A percentile compares a stretch with the other conserved stretches of the same genome.
These are phyloP conservation scores for Aleiodes leptofemur DNA, from an alignment of 2,888 invertebrate genomes.

Conservation along the genomic window DNA sequence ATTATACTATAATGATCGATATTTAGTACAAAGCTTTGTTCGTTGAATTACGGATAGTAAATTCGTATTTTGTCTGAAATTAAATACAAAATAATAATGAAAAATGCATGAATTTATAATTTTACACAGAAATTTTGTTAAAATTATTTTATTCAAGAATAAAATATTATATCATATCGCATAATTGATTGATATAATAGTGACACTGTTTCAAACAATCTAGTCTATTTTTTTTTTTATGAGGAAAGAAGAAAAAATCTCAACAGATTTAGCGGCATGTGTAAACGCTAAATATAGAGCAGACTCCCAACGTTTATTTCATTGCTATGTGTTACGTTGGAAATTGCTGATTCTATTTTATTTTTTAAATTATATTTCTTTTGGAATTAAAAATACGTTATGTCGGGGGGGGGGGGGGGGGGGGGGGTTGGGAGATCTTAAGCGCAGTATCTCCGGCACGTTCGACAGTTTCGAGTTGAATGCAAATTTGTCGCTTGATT, in stretches of 20 bases:
- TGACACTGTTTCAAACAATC: background rate
- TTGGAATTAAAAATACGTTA: background rate
- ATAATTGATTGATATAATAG: constrained; percentile 41
- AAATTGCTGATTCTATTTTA: constrained; percentile 30
- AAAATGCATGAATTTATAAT: too few relatives aligned
- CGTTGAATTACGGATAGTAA: too few relatives aligned
- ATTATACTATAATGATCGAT: too few relatives aligned
- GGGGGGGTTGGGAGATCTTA: background rate
- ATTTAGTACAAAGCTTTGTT: too few relatives aligned
- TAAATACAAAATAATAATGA: too few relatives aligned
- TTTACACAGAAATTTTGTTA: too few relatives aligned
- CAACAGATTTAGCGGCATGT: constrained; percentile 40
- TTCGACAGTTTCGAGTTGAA: background rate
- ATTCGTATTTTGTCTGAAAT: too few relatives aligned
- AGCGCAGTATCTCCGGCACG: background rate
- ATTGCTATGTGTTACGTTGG: constrained; percentile 36
- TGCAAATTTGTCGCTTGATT: background rate
- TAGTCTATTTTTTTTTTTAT: background rate
- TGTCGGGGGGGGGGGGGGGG: background rate
- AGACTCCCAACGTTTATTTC: constrained; percentile 38
- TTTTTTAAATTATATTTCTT: background rate
- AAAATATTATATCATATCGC: background rate
- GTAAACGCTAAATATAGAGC: constrained; percentile 54
- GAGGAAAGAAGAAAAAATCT: constrained; percentile 34
- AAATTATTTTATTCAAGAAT: too few relatives aligned